These are phyloP conservation scores for Rhingia campestris DNA, from an alignment of 2,888 invertebrate species.

Conservation along the genomic window DNA sequence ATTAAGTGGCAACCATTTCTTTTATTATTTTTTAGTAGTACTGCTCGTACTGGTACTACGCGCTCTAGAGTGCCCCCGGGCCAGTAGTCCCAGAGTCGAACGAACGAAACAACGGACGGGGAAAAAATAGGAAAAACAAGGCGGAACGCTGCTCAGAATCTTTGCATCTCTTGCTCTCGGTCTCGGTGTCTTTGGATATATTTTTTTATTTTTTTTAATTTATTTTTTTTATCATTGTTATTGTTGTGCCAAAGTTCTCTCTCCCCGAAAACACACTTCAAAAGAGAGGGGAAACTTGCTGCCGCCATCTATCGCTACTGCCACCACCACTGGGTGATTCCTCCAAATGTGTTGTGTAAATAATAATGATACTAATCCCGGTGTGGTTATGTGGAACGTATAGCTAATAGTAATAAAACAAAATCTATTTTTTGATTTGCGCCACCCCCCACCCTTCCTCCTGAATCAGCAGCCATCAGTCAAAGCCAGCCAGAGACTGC, in stretches of 20 bases:
- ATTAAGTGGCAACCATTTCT: constrained; percentile 64
- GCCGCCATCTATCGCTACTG: not conserved
- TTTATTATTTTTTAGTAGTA: constrained; percentile 36
- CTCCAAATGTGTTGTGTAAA: constrained; percentile 67
- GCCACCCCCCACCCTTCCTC: constrained; percentile 50
- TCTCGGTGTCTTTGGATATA: constrained; percentile 12
- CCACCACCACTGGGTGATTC: constrained; percentile 41
- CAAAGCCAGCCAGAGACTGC: constrained; percentile 53
- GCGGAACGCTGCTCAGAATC: constrained; percentile 51
- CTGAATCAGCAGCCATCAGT: constrained; percentile 76
- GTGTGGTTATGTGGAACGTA: constrained; percentile 68
- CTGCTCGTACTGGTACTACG: constrained; percentile 32
- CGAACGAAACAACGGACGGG: constrained; percentile 30
- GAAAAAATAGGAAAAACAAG: constrained; percentile 48
- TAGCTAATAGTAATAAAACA: constrained; percentile 65
- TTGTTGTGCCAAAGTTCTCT: constrained; percentile 29
- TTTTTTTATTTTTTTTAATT: not conserved
- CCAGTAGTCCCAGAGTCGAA: constrained; percentile 43
- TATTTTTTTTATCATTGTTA: constrained; percentile 11
- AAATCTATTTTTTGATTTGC: constrained; percentile 66
- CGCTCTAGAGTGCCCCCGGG: constrained; percentile 63
- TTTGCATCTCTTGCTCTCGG: not conserved
- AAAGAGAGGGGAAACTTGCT: not conserved
- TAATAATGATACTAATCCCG: constrained; percentile 72
- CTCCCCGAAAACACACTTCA: not conserved